Evolutionary conservation across 1,140 invertebrate genomes (phyloP).

Genomic region (Euwallacea similis): DNA sequence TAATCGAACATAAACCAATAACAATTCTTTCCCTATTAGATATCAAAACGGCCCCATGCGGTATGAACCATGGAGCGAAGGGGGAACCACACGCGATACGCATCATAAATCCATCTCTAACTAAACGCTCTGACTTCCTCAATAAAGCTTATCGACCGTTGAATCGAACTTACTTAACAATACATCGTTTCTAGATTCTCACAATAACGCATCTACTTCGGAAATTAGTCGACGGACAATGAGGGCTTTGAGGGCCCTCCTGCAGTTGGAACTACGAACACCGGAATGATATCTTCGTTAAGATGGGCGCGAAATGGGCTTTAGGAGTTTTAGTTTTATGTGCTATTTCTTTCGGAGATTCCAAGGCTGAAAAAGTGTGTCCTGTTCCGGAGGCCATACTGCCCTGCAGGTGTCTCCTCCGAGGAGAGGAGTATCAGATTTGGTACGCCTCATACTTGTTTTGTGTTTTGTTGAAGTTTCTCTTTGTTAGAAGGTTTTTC

Average conservation of each 20-base stretch:
- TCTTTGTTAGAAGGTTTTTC: too few species aligned
- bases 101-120: background rate
- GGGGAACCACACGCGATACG: background rate
- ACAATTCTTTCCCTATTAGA: too few species aligned
- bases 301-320: conserved; percentile 16
- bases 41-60: too few species aligned
- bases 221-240: background rate
- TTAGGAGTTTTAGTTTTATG: conserved; percentile 16
- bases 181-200: background rate
- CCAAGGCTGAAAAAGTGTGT: conserved; percentile 50
- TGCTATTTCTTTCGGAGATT: background rate
- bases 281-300: conserved; percentile 11
- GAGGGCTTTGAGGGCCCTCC: conserved; percentile 4
- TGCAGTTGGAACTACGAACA: conserved; percentile 9
- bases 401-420: conserved; percentile 68
- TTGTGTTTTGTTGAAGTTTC: too few species aligned
- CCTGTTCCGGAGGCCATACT: conserved; percentile 66
- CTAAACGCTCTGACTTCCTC: background rate
- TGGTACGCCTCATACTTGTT: conserved; percentile 57
- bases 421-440: conserved; percentile 68
- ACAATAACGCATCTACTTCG: background rate
- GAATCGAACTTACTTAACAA: too few species aligned
- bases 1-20: background rate
- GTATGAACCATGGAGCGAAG: too few species aligned
- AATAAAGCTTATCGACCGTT: too few species aligned